phyloP scores from a whole-genome alignment of 35 echinoderm and acorn worm genomes.

The Ophioderma brevispina region DNA sequence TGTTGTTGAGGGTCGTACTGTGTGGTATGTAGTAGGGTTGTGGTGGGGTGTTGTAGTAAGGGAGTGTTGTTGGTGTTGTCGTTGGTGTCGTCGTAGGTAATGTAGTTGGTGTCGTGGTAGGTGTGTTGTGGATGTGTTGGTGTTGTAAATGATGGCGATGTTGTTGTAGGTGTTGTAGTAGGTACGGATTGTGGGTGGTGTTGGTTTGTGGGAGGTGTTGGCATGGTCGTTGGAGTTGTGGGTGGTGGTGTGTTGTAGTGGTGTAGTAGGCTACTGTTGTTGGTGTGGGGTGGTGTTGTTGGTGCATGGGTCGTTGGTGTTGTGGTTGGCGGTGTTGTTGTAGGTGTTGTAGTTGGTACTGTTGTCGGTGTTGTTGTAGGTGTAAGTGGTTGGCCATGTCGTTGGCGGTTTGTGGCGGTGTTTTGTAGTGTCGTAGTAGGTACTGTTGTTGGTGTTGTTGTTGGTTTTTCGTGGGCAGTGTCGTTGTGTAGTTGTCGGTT shows the following conservation, averaged over 20 bases:
- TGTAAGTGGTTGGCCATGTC: conserved; percentile 8
- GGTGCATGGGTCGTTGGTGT: background rate
- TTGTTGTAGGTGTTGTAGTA: conserved; percentile 2
- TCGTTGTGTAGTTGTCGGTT: background rate
- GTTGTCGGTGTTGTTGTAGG: conserved; percentile 9
- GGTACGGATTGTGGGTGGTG: too few relatives aligned
- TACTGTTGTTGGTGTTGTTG: conserved; percentile 4
- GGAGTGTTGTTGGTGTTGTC: too few relatives aligned
- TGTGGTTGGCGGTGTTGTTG: background rate
- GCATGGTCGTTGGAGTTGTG: too few relatives aligned
- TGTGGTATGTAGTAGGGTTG: background rate
- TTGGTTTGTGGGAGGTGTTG: too few relatives aligned
- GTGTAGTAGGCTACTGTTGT: background rate
- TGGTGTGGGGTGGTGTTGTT: background rate
- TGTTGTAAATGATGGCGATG: background rate
- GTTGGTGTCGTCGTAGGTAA: too few relatives aligned
- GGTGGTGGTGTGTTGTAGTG: background rate
- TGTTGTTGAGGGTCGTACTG: conserved; percentile 4
- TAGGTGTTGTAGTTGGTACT: conserved; percentile 19
- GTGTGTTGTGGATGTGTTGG: background rate
- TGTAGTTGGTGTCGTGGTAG: too few relatives aligned
- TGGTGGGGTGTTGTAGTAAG: too few relatives aligned
- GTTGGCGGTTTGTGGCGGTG: conserved; percentile 10
- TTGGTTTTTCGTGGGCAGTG: background rate
- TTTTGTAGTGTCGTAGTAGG: background rate